A percentile compares a stretch with the other conserved stretches of the same genome.
phyloP scores from a whole-genome alignment of 2,113 vertebrate species.

The Scatophagus argus region DNA sequence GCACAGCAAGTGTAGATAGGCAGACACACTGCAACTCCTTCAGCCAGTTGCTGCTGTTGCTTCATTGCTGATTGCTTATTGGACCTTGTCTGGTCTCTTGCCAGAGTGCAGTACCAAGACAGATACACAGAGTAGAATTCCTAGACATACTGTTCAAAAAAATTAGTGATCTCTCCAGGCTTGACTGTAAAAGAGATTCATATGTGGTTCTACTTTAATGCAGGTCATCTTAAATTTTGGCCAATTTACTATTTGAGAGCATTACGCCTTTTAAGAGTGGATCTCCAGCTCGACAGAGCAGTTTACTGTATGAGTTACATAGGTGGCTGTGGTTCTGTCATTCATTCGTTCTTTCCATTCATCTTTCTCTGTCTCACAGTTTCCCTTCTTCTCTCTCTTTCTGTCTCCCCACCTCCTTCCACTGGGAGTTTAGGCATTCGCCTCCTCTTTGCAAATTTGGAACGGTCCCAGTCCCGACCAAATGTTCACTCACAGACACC shows the following conservation, averaged over 20 bases:
- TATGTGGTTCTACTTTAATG: conserved; percentile 1
- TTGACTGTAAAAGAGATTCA: conserved; percentile 6
- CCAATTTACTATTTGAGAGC: background rate
- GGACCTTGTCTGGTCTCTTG: conserved; percentile 21
- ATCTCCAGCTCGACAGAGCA: conserved; percentile 21
- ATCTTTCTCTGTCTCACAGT: conserved; percentile 63
- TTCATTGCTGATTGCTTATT: conserved; percentile 27
- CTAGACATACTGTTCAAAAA: background rate
- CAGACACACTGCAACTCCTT: conserved; percentile 99
- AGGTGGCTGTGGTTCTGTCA: conserved; percentile 16
- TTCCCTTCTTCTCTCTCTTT: conserved; percentile 37
- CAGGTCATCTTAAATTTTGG: background rate
- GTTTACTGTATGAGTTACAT: conserved; percentile 23
- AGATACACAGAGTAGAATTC: background rate
- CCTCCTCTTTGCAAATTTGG: conserved; percentile 71
- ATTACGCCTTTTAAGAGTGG: background rate
- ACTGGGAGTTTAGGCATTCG: conserved; percentile 72
- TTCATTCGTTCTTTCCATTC: conserved; percentile 77
- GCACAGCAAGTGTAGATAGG: conserved; percentile 99
- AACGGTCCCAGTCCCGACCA: conserved; percentile 65
- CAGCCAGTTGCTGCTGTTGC: conserved; percentile 86
- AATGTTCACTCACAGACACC: conserved; percentile 83
- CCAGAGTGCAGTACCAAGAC: background rate
- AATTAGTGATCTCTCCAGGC: background rate
- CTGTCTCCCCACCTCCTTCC: conserved; percentile 57